phyloP scores from a whole-genome alignment of 2,888 invertebrate genomes.

The Boloria selene region DNA sequence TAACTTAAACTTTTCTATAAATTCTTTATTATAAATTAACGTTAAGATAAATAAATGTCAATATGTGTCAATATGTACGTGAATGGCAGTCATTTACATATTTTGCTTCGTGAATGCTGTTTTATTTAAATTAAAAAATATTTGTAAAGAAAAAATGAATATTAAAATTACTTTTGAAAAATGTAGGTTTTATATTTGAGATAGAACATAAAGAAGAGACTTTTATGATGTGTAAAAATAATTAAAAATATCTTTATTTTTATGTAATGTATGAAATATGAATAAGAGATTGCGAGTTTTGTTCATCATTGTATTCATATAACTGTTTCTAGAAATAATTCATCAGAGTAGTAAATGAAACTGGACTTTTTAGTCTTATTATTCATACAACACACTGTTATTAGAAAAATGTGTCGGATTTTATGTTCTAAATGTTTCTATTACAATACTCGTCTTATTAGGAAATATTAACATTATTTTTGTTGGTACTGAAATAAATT shows the following conservation, averaged over 20 bases:
- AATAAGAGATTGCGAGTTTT: slow-evolving; percentile 3
- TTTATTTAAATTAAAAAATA: too few species aligned
- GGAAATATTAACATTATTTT: too few species aligned
- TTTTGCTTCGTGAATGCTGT: slow-evolving; percentile 5
- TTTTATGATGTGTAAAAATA: background rate
- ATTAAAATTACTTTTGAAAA: too few species aligned
- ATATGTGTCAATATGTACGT: too few species aligned
- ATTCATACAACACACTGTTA: slow-evolving; percentile 8
- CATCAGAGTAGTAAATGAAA: slow-evolving; percentile 16
- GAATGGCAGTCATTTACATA: slow-evolving; percentile 4
- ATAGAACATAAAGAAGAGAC: too few species aligned
- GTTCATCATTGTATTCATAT: slow-evolving; percentile 13
- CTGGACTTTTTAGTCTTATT: slow-evolving; percentile 16
- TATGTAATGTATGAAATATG: slow-evolving; percentile 6
- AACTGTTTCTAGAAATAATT: slow-evolving; percentile 17
- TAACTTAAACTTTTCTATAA: too few species aligned
- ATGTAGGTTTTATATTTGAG: too few species aligned
- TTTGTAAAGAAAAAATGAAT: too few species aligned
- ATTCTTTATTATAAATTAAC: too few species aligned
- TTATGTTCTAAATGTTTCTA: slow-evolving; percentile 8
- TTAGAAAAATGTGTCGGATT: slow-evolving; percentile 18
- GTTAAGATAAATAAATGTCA: slow-evolving; percentile 19
- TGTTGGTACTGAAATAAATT: background rate
- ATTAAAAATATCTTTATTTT: slow-evolving; percentile 6
- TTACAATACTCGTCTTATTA: background rate